Percentiles rank a stretch among this genome's conserved stretches.
phyloP scores from a whole-genome alignment of 2,797 vertebrate species.

The Squalus acanthias region DNA sequence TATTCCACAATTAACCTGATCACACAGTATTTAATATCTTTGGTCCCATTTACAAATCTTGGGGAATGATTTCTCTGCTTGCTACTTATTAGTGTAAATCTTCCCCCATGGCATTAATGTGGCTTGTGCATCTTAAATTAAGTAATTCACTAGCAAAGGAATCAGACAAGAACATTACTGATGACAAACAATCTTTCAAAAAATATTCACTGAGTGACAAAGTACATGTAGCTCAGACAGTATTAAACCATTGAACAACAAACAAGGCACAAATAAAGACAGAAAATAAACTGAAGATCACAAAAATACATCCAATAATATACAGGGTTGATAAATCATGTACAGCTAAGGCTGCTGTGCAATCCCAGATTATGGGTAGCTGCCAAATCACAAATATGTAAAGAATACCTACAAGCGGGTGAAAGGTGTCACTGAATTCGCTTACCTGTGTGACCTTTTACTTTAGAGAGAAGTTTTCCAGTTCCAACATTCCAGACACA shows the following conservation, averaged over 20 bases:
- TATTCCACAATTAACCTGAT: not conserved
- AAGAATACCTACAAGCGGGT: not conserved
- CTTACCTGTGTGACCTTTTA: conserved; percentile 52
- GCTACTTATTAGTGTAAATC: not conserved
- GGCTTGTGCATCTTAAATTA: not conserved
- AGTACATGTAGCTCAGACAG: not conserved
- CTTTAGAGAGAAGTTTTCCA: conserved; percentile 45
- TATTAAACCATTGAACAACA: no score
- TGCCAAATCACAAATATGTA: not conserved
- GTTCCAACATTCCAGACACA: conserved; percentile 50
- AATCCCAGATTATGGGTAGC: not conserved
- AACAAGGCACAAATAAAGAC: no score
- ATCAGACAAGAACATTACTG: not conserved
- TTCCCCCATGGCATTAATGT: not conserved
- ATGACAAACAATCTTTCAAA: not conserved
- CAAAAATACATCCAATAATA: not conserved
- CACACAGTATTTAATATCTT: not conserved
- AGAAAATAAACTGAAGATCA: not conserved
- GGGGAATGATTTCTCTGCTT: not conserved
- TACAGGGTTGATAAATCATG: not conserved
- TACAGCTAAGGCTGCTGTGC: not conserved
- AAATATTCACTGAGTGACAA: not conserved
- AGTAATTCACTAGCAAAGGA: not conserved
- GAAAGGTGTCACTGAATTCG: not conserved
- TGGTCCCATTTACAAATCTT: not conserved